Evolutionary conservation across 2,888 invertebrate genomes (phyloP), one percentile per base, ranked within the genome.

Genomic region (Noctua fimbriata): DNA sequence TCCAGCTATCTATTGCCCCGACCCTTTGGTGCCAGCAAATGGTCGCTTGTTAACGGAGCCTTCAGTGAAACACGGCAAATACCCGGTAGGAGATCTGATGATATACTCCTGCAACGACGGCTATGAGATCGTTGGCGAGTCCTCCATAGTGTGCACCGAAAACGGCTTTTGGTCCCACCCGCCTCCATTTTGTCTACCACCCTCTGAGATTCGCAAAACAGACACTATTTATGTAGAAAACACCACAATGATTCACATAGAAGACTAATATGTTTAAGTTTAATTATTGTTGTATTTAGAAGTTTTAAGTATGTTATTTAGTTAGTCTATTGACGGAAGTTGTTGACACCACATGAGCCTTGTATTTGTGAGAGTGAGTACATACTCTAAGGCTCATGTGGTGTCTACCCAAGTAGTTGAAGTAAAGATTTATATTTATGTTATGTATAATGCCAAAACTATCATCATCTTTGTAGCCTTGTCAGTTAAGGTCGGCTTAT

Each of bases 81-180:
- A 98, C 91, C 98, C 98, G 32, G 98, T 98, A 0, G 99, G 99
- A 2, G 98, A 98, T 81, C 97, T 98, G 78, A 98, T 98, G 89
- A 98, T 98, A 91, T 99, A 98, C 95, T 97, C 98, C 66, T 96
- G 96, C 78, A 88, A 92, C 4, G 91, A 92, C 0, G 93, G 92
- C 0, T 94, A 90, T 79, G 92, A 94, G 47, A 91, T 95, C 14
- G 92, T 98, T 49, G 99, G 99, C 9, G 98, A 98, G 93, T 97
- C 98, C 0, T 98, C 98, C 84, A 98, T 98, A 88, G 98, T 98
- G 69, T 99, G 99, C 95, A 98, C 98, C 12, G 99, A 99, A 93
- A 98, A 98, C 83, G 99, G 98, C 70, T 98, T 98, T 92, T 99
- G 99, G 99, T 98, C 98, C 3, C 98, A 98, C 93, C 98, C 98